Conservation (phyloP, 2,797 vertebrate genomes). For the Characodon lateralis region DNA sequence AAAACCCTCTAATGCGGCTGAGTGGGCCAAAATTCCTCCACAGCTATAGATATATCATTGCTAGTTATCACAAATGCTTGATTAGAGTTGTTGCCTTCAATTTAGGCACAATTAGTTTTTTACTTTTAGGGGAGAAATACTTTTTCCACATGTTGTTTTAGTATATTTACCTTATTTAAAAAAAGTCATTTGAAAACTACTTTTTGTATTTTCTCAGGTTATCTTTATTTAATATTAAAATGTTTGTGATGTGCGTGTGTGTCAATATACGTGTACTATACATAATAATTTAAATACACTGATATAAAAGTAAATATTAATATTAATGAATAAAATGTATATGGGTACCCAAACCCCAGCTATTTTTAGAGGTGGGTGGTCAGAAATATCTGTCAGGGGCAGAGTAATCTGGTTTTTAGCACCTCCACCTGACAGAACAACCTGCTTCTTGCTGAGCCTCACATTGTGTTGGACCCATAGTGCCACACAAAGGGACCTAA, state of each 20-base stretch:
- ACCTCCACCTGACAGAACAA: constrained; percentile 11
- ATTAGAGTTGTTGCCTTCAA: background rate
- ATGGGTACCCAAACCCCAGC: background rate
- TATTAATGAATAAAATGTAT: background rate
- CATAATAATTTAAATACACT: background rate
- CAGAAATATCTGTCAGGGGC: constrained; percentile 14
- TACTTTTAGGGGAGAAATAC: background rate
- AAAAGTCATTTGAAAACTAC: constrained; percentile 4
- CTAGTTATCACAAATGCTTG: background rate
- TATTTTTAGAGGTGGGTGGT: background rate
- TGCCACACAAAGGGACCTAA: constrained; percentile 22
- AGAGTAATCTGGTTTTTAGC: constrained; percentile 10
- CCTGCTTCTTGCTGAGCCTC: constrained; percentile 19
- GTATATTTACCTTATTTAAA: background rate
- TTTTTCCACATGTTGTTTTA: background rate
- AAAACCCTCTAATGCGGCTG: background rate
- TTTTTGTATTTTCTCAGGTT: background rate
- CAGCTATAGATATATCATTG: background rate
- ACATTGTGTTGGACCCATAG: constrained; percentile 7
- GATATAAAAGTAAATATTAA: background rate
- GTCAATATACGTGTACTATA: background rate
- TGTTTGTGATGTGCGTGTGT: background rate
- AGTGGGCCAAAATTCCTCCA: background rate
- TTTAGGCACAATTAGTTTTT: background rate
- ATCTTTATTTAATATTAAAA: background rate